Evolutionary conservation across 2,888 invertebrate species (phyloP).

Genomic region (Phragmatobia fuliginosa): DNA sequence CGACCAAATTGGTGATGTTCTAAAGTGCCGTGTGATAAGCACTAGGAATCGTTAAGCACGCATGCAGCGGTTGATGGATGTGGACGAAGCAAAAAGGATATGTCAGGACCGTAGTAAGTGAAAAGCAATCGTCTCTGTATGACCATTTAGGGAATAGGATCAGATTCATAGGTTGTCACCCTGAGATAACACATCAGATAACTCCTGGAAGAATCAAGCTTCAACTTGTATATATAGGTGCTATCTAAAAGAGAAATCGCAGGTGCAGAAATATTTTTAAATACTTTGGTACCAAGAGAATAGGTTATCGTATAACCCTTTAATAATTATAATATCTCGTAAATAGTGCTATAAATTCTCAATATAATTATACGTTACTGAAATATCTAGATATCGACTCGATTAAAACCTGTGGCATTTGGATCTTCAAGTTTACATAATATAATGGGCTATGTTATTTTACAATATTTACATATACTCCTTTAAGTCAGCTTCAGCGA

Average conservation of each 20-base stretch:
- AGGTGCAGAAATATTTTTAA: neutral
- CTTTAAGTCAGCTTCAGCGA: neutral
- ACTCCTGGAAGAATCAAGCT: too few species aligned
- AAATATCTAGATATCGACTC: neutral
- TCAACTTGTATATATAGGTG: too few species aligned
- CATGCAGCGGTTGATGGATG: too few species aligned
- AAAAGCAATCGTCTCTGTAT: too few species aligned
- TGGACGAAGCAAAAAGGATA: too few species aligned
- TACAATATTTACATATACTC: slow-evolving; percentile 47
- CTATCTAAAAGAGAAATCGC: neutral
- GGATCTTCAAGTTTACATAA: slow-evolving; percentile 30
- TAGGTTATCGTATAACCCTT: neutral
- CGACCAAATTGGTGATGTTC: too few species aligned
- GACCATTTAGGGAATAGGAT: neutral
- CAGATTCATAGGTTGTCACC: neutral
- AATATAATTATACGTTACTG: neutral
- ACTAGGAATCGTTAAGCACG: too few species aligned
- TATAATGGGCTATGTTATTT: slow-evolving; percentile 34
- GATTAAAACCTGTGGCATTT: slow-evolving; percentile 37
- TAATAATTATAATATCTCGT: neutral
- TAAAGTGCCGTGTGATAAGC: too few species aligned
- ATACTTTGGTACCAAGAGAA: neutral
- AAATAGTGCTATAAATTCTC: neutral
- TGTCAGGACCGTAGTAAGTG: too few species aligned
- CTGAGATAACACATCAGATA: neutral